phyloP scores from a whole-genome alignment of 2,113 vertebrate genomes.

The Thalassarche chlororhynchos region DNA sequence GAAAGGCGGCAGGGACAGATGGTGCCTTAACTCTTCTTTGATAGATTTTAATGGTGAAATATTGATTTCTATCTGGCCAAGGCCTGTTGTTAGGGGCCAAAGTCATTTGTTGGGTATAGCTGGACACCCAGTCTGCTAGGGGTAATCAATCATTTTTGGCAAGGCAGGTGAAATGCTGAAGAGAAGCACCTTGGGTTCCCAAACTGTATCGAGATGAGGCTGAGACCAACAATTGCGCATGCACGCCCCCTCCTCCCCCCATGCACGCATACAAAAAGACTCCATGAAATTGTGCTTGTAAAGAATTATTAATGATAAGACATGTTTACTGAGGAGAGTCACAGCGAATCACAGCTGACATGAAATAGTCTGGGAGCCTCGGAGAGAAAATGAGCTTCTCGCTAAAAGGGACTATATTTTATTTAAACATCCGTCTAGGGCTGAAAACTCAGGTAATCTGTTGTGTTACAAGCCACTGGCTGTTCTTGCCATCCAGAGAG shows the following conservation, averaged over 20 bases:
- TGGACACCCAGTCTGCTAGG: constrained; percentile 87
- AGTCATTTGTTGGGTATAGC: constrained; percentile 98
- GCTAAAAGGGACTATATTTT: constrained; percentile 93
- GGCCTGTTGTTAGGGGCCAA: constrained; percentile 96
- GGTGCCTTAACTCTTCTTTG: constrained; percentile 95
- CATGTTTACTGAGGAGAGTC: constrained; percentile 90
- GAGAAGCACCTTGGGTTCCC: constrained; percentile 82
- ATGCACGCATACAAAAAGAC: constrained; percentile 8
- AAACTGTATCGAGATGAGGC: constrained; percentile 74
- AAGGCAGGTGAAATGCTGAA: constrained; percentile 82
- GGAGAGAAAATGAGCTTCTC: constrained; percentile 89
- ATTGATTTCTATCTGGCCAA: constrained; percentile 99
- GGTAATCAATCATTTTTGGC: constrained; percentile 96
- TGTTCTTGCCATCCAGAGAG: constrained; percentile 89
- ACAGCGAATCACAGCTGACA: constrained; percentile 88
- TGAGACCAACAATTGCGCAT: constrained; percentile 46
- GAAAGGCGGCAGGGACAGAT: constrained; percentile 96
- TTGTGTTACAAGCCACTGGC: constrained; percentile 96
- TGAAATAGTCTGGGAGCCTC: constrained; percentile 83
- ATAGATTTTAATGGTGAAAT: constrained; percentile 99
- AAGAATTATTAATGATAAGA: constrained; percentile 93
- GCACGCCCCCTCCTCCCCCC: constrained; percentile 34
- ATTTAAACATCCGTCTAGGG: constrained; percentile 88
- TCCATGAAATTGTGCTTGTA: constrained; percentile 75
- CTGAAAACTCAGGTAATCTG: constrained; percentile 92